phyloP scores from a whole-genome alignment of 1,140 invertebrate species.

The Arctopsyche grandis region DNA sequence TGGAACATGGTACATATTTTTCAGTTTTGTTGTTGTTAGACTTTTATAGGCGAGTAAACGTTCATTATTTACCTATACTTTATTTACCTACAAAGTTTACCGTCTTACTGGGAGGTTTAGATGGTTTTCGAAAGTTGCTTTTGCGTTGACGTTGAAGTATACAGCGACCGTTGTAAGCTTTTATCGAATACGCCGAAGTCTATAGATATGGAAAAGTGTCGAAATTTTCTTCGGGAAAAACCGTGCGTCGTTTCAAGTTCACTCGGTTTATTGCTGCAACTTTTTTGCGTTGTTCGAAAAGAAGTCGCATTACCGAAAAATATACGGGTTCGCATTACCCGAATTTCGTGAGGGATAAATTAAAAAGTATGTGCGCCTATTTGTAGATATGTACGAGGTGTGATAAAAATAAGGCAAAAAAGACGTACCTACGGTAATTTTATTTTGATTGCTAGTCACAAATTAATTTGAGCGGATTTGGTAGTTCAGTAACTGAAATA shows the following conservation, averaged over 20 bases:
- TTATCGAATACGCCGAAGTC: background rate
- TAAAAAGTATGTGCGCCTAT: too few species aligned
- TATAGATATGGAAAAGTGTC: slow-evolving; percentile 6
- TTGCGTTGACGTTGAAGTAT: slow-evolving; percentile 25
- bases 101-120: slow-evolving; percentile 2
- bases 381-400: too few species aligned
- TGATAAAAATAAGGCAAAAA: too few species aligned
- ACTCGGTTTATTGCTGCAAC: background rate
- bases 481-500: too few species aligned
- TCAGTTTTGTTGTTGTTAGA: slow-evolving; percentile 8
- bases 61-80: slow-evolving; percentile 49
- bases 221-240: background rate
- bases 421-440: too few species aligned
- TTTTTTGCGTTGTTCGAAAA: background rate
- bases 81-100: slow-evolving; percentile 43
- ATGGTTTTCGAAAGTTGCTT: slow-evolving; percentile 43
- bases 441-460: too few species aligned
- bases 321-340: too few species aligned
- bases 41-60: slow-evolving; percentile 44
- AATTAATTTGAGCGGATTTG: too few species aligned
- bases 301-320: slow-evolving; percentile 1
- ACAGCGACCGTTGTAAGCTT: background rate
- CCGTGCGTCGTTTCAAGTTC: slow-evolving; percentile 21
- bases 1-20: slow-evolving; percentile 37
- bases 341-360: too few species aligned